Evolutionary conservation across 2,888 invertebrate genomes (phyloP).

Genomic region (Andrena haemorrhoa): DNA sequence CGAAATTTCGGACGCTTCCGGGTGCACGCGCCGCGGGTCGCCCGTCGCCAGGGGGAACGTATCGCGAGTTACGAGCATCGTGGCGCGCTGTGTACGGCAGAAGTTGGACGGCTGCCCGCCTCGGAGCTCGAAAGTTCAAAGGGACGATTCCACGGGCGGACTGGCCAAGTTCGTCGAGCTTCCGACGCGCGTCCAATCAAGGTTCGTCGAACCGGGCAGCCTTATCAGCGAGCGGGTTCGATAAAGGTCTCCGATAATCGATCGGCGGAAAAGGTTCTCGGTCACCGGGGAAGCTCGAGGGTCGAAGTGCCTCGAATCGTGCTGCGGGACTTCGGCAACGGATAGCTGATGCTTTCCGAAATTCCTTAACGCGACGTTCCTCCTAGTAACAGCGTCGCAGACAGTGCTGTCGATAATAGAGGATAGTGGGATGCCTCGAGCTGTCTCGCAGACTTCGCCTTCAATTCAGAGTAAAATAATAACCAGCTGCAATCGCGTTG

Average conservation of each 20-base stretch:
- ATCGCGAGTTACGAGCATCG: constrained; percentile 12
- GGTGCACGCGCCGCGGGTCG: constrained; percentile 18
- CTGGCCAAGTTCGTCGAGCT: constrained; percentile 58
- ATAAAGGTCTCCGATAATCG: constrained; percentile 56
- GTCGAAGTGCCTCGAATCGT: not conserved
- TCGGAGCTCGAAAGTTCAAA: constrained; percentile 65
- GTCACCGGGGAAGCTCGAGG: constrained; percentile 23
- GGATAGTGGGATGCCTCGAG: no score
- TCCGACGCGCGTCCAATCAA: constrained; percentile 55
- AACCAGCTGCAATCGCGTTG: no score
- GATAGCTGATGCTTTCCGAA: not conserved
- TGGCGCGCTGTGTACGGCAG: constrained; percentile 33
- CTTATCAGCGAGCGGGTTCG: constrained; percentile 40
- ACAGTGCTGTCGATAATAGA: no score
- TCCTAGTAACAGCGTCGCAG: no score
- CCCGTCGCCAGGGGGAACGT: not conserved
- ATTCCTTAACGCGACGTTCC: no score
- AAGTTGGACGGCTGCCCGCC: constrained; percentile 62
- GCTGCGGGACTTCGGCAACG: not conserved
- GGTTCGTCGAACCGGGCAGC: constrained; percentile 62
- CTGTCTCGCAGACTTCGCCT: no score
- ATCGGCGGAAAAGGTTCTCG: constrained; percentile 48
- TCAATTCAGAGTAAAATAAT: no score
- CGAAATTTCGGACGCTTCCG: not conserved
- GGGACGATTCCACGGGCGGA: constrained; percentile 58